Evolutionary conservation across 1,140 invertebrate species (phyloP).

Genomic region (Plectus sambesii): DNA sequence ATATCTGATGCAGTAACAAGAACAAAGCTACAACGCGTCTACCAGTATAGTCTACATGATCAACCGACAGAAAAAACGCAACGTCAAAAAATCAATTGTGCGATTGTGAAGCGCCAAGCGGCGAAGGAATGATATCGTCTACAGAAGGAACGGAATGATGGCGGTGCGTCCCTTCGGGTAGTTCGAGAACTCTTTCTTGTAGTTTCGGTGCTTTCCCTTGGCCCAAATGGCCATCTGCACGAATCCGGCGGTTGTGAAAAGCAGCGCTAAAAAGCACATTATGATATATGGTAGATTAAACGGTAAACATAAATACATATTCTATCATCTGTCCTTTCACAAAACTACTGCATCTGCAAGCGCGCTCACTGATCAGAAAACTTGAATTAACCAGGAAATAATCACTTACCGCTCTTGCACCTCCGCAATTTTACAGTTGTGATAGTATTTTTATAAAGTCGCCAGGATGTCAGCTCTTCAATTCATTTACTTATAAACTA

Average conservation of each 20-base stretch:
- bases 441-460: too few relatives aligned
- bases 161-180: constrained; percentile 81
- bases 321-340: not conserved
- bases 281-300: constrained; percentile 3
- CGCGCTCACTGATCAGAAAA: too few relatives aligned
- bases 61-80: not conserved
- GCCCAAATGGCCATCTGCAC: constrained; percentile 98
- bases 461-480: too few relatives aligned
- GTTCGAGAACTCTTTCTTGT: constrained; percentile 89
- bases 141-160: constrained; percentile 86
- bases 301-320: constrained; percentile 12
- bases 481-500: too few relatives aligned
- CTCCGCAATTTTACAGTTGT: too few relatives aligned
- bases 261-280: constrained; percentile 58
- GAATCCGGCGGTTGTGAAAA: constrained; percentile 81
- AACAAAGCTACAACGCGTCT: not conserved
- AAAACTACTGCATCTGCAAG: not conserved
- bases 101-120: too few relatives aligned
- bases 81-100: constrained; percentile 6
- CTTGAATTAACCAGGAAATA: too few relatives aligned
- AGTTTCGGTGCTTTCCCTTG: constrained; percentile 80
- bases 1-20: not conserved
- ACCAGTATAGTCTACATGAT: not conserved
- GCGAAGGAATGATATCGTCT: too few relatives aligned
- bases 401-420: too few relatives aligned